These are phyloP conservation scores for Drosophila multiciliata DNA, from an alignment of 2,888 invertebrate genomes.

Conservation along the genomic window DNA sequence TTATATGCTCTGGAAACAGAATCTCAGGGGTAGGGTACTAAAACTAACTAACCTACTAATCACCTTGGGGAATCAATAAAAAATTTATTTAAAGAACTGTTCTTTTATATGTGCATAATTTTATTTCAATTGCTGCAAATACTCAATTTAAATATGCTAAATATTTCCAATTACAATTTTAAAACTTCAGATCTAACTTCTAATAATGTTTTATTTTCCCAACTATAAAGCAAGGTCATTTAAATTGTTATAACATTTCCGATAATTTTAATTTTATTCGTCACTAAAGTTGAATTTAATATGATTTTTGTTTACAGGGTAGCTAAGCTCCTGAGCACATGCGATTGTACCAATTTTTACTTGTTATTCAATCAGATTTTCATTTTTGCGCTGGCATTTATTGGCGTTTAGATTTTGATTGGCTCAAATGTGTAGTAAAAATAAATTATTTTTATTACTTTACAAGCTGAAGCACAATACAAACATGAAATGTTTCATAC, in stretches of 20 bases:
- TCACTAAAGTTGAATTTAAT: not conserved
- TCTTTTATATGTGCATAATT: not conserved
- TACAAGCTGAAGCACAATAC: conserved; percentile 15
- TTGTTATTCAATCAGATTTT: conserved; percentile 66
- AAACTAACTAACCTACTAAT: not conserved
- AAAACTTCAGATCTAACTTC: not conserved
- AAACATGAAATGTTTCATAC: conserved; percentile 21
- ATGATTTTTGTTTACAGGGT: conserved; percentile 24
- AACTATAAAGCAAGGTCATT: not conserved
- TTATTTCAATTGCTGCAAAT: not conserved
- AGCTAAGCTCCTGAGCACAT: not conserved
- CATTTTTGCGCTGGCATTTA: conserved; percentile 61
- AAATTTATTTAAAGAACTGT: not conserved
- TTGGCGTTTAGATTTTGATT: conserved; percentile 77
- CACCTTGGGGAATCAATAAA: not conserved
- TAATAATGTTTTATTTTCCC: not conserved
- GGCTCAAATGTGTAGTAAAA: conserved; percentile 62
- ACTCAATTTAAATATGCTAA: not conserved
- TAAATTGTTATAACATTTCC: not conserved
- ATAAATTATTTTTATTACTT: conserved; percentile 68
- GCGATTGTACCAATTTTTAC: conserved; percentile 1
- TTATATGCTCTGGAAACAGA: conserved; percentile 29
- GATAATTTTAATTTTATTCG: not conserved
- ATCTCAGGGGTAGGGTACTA: not conserved
- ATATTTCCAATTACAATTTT: not conserved